phyloP scores from a whole-genome alignment of 2,113 vertebrate genomes.

The Chaetops frenatus region DNA sequence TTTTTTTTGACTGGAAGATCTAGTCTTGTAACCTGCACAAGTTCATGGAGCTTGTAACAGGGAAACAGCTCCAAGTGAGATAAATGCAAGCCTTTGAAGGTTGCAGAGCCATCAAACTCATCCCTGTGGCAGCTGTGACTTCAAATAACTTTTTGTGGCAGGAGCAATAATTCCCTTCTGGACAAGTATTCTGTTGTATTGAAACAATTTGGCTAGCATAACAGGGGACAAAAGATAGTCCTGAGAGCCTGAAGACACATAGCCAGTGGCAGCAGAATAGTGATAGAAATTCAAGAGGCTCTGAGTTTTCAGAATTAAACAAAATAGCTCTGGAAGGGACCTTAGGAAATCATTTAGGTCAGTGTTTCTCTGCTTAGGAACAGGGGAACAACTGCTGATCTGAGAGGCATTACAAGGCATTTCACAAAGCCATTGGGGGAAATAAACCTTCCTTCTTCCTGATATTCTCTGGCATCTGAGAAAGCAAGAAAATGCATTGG shows the following conservation, averaged over 20 bases:
- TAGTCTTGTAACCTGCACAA: not conserved
- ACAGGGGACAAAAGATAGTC: not conserved
- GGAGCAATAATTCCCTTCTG: not conserved
- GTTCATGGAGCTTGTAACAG: not conserved
- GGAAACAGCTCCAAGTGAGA: not conserved
- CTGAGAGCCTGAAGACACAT: not conserved
- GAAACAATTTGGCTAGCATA: not conserved
- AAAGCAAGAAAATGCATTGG: not conserved
- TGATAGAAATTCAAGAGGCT: not conserved
- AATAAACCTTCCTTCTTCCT: conserved; percentile 13
- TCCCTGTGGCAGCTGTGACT: not conserved
- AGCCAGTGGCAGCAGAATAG: not conserved
- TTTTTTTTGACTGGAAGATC: not conserved
- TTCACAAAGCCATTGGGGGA: not conserved
- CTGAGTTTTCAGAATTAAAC: not conserved
- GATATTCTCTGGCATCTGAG: not conserved
- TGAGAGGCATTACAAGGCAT: not conserved
- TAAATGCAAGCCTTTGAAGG: not conserved
- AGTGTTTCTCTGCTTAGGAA: not conserved
- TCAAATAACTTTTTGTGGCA: not conserved
- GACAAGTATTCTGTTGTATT: not conserved
- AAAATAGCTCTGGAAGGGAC: not conserved
- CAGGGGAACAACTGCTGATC: not conserved
- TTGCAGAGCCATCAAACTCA: not conserved
- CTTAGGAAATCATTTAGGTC: not conserved